phyloP scores from a whole-genome alignment of 2,888 invertebrate genomes.

The Lissonota sp. region DNA sequence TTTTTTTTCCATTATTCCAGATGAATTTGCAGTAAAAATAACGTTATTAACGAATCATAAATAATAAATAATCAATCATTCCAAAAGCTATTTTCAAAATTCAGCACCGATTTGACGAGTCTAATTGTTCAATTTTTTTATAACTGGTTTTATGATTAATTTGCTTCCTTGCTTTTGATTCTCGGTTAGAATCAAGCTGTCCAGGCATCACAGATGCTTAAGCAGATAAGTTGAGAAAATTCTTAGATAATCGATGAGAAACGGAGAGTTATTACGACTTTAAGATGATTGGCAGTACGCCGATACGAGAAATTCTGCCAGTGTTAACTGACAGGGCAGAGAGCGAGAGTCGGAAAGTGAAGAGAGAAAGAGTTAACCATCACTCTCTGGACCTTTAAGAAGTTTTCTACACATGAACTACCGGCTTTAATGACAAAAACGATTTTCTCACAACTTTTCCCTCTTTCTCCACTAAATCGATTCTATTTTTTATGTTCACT shows the following conservation, averaged over 20 bases:
- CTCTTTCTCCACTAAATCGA: no score
- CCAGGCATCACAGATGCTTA: slow-evolving; percentile 6
- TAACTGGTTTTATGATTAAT: slow-evolving; percentile 15
- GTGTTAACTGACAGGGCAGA: not conserved
- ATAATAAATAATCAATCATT: no score
- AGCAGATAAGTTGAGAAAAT: not conserved
- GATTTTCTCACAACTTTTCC: slow-evolving; percentile 17
- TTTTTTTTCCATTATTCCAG: not conserved
- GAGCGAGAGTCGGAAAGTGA: not conserved
- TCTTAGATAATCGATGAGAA: slow-evolving; percentile 2
- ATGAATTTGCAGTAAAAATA: no score
- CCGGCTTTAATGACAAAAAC: slow-evolving; percentile 35
- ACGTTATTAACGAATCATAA: no score
- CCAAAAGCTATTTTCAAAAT: no score
- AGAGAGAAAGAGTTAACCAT: slow-evolving; percentile 18
- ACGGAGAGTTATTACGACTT: not conserved
- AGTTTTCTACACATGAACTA: not conserved
- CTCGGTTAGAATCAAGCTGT: not conserved
- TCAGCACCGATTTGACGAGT: no score
- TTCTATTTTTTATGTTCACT: no score
- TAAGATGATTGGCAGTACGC: not conserved
- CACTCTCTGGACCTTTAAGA: not conserved
- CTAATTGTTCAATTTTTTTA: no score
- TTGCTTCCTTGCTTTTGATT: slow-evolving; percentile 1
- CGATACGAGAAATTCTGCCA: not conserved